A percentile compares a stretch with the other conserved stretches of the same genome.
These are phyloP conservation scores for Venusia cambrica DNA, from an alignment of 2,888 invertebrate species.

Conservation along the genomic window DNA sequence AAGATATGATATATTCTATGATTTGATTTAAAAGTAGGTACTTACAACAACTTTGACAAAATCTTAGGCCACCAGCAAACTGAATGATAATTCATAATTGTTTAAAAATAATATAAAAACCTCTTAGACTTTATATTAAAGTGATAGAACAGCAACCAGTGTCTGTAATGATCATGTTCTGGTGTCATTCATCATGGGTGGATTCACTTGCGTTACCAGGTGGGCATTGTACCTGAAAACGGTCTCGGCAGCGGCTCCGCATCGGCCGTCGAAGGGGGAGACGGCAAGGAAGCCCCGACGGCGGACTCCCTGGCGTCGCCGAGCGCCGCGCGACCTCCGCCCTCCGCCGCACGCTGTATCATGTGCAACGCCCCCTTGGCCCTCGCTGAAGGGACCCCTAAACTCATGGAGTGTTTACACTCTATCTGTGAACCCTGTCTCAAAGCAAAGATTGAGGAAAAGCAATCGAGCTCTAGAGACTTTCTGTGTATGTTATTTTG, in stretches of 20 bases:
- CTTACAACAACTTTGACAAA: too few relatives aligned
- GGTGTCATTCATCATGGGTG: too few relatives aligned
- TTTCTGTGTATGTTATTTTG: conserved; percentile 52
- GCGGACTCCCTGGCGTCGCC: conserved; percentile 68
- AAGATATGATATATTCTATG: too few relatives aligned
- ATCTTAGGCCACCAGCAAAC: too few relatives aligned
- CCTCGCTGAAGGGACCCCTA: conserved; percentile 81
- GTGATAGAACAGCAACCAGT: too few relatives aligned
- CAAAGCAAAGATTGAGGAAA: conserved; percentile 82
- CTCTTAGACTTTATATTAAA: too few relatives aligned
- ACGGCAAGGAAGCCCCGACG: conserved; percentile 37
- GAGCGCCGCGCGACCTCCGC: conserved; percentile 42
- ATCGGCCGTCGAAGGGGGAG: conserved; percentile 23
- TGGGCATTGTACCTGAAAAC: conserved; percentile 6
- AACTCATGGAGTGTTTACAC: conserved; percentile 93
- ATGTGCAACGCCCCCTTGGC: conserved; percentile 64
- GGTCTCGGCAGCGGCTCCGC: conserved; percentile 21
- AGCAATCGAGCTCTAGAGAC: conserved; percentile 56
- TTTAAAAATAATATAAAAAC: too few relatives aligned
- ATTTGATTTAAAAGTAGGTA: too few relatives aligned
- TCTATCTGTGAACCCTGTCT: conserved; percentile 90
- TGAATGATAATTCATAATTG: too few relatives aligned
- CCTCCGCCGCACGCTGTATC: conserved; percentile 74
- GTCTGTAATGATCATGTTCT: too few relatives aligned
- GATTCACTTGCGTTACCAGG: conserved; percentile 6